Percentiles rank a stretch among this genome's conserved stretches.
phyloP scores from a whole-genome alignment of 2,797 vertebrate genomes.

The Spizella passerina region DNA sequence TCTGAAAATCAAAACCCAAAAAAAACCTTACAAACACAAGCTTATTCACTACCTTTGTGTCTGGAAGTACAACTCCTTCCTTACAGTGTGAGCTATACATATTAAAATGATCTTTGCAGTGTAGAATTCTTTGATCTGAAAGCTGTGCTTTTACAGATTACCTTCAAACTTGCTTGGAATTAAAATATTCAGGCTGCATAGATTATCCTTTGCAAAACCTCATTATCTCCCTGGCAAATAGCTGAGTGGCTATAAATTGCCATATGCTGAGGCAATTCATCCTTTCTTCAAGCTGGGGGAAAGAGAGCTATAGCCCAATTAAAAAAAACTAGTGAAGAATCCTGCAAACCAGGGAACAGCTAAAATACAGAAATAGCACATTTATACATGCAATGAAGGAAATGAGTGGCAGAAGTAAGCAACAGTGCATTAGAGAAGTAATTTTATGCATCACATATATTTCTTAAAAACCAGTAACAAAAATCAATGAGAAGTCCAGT shows the following conservation, averaged over 20 bases:
- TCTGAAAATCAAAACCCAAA: not conserved
- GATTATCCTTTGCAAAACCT: not conserved
- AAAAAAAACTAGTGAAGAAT: not conserved
- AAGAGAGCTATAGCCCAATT: not conserved
- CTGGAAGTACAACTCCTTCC: not conserved
- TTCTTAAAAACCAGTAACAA: not conserved
- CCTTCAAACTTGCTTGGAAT: not conserved
- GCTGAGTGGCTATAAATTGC: not conserved
- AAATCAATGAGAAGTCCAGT: not conserved
- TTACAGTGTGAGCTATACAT: not conserved
- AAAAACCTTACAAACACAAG: not conserved
- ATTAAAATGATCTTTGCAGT: not conserved
- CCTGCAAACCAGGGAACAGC: not conserved
- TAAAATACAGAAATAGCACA: not conserved
- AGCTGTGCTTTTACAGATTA: not conserved
- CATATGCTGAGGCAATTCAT: not conserved
- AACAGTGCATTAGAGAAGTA: not conserved
- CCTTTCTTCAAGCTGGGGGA: not conserved
- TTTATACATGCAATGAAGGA: not conserved
- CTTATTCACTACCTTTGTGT: not conserved
- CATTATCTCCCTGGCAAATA: not conserved
- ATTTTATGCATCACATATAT: not conserved
- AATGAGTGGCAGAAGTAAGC: not conserved
- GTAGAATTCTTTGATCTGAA: not conserved
- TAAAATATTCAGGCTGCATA: not conserved